A percentile compares a stretch with the other conserved stretches of the same genome.
Evolutionary conservation across 2,888 invertebrate species (phyloP).

Genomic region (Folsomia manolachei): DNA sequence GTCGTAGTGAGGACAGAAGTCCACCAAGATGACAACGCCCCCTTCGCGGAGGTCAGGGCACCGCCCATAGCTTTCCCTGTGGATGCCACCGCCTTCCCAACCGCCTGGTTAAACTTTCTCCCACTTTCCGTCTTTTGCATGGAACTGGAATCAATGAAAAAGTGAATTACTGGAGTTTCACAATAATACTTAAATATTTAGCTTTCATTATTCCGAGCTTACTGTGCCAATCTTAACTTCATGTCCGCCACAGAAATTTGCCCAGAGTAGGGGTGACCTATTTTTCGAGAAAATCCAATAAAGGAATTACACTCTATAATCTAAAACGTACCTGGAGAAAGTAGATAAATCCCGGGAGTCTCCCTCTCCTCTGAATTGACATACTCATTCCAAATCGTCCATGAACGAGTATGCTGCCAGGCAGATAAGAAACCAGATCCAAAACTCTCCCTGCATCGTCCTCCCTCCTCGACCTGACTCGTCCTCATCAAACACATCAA

Average conservation of each 20-base stretch:
- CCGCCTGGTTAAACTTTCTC: slow-evolving; percentile 87
- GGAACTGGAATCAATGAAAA: too few relatives aligned
- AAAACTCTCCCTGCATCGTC: slow-evolving; percentile 67
- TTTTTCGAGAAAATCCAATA: too few relatives aligned
- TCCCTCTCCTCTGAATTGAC: slow-evolving; percentile 58
- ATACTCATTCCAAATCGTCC: slow-evolving; percentile 74
- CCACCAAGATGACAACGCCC: slow-evolving; percentile 85
- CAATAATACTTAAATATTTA: too few relatives aligned
- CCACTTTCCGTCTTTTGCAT: slow-evolving; percentile 94
- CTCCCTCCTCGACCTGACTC: slow-evolving; percentile 63
- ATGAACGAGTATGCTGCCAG: slow-evolving; percentile 85
- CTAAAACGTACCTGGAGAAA: too few relatives aligned
- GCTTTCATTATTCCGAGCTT: slow-evolving; percentile 58
- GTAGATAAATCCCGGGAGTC: slow-evolving; percentile 60
- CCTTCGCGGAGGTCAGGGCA: slow-evolving; percentile 81
- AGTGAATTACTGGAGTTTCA: too few relatives aligned
- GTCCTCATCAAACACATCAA: slow-evolving; percentile 76
- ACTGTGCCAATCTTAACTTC: slow-evolving; percentile 87
- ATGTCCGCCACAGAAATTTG: slow-evolving; percentile 92
- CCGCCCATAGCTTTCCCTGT: slow-evolving; percentile 74
- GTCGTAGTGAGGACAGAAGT: slow-evolving; percentile 61
- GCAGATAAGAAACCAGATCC: slow-evolving; percentile 77
- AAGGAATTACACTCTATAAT: too few relatives aligned
- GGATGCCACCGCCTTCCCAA: slow-evolving; percentile 83
- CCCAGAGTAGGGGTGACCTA: slow-evolving; percentile 93